Conservation (phyloP, 1,140 invertebrate genomes). For the Euwallacea similis region DNA sequence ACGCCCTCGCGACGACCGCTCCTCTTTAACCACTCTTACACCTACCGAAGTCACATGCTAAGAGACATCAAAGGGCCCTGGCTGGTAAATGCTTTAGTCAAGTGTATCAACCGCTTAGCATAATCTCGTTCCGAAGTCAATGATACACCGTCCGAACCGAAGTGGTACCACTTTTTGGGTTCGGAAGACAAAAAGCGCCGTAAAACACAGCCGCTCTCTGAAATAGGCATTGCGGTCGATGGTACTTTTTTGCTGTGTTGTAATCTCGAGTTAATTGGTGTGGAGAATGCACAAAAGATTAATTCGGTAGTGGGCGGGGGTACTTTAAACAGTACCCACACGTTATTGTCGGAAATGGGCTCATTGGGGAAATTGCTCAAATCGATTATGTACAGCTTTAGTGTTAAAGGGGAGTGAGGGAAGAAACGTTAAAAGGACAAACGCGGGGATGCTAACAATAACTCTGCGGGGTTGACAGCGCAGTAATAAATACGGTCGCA, state of each 20-base stretch:
- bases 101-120: conserved; percentile 31
- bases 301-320: conserved; percentile 14
- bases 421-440: conserved; percentile 1
- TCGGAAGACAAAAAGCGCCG: conserved; percentile 12
- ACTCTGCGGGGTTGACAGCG: conserved; percentile 52
- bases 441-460: conserved; percentile 51
- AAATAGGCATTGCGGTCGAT: conserved; percentile 21
- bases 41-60: conserved; percentile 2
- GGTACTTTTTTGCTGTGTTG: conserved; percentile 15
- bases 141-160: not conserved
- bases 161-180: conserved; percentile 7
- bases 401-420: not conserved
- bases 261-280: conserved; percentile 30
- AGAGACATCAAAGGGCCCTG: not conserved
- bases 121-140: conserved; percentile 41
- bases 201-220: conserved; percentile 16
- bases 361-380: no score
- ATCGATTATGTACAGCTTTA: no score
- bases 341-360: no score
- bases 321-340: not conserved
- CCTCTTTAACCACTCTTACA: not conserved
- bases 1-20: not conserved
- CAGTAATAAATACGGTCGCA: conserved; percentile 52
- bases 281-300: conserved; percentile 25
- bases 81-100: conserved; percentile 33